These are phyloP conservation scores for Turnix velox DNA, from an alignment of 2,113 vertebrate genomes.

Conservation along the genomic window DNA sequence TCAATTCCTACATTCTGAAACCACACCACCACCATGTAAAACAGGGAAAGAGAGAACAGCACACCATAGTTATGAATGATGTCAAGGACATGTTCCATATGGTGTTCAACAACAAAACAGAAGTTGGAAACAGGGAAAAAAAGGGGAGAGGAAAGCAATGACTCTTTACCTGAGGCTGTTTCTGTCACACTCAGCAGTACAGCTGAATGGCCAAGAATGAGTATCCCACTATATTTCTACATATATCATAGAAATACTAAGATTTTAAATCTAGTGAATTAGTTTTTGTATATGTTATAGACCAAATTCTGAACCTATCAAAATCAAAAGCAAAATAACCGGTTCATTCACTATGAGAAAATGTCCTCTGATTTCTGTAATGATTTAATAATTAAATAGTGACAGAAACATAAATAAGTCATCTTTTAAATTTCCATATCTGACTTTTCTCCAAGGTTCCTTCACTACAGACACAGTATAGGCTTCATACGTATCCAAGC, in stretches of 20 bases:
- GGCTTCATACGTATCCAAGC: background rate
- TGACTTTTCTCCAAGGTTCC: background rate
- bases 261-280: background rate
- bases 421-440: background rate
- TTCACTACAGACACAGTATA: background rate
- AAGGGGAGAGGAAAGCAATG: background rate
- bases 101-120: background rate
- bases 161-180: background rate
- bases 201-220: background rate
- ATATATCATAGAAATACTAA: background rate
- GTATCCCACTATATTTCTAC: background rate
- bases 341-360: background rate
- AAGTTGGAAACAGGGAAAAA: background rate
- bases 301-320: background rate
- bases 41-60: background rate
- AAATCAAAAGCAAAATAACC: background rate
- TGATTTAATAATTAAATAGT: background rate
- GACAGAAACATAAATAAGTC: background rate
- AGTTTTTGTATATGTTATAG: background rate
- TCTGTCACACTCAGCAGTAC: background rate
- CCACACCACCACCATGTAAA: background rate
- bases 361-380: background rate
- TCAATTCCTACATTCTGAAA: background rate
- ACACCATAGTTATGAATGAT: background rate
- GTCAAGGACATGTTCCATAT: background rate